Evolutionary conservation across 1,140 invertebrate genomes (phyloP).

Genomic region (Nixonia krombeini): DNA sequence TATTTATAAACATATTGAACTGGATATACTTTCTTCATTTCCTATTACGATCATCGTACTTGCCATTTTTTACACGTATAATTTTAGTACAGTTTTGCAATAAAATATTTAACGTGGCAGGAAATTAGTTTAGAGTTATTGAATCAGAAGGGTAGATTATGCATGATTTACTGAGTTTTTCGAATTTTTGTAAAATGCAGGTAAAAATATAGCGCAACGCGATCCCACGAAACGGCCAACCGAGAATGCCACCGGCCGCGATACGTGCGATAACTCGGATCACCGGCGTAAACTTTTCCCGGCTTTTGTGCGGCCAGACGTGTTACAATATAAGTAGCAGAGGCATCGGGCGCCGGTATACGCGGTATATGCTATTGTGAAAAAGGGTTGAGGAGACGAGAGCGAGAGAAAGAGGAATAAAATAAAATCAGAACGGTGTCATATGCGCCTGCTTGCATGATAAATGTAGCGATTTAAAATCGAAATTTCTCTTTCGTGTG

Average conservation of each 20-base stretch:
- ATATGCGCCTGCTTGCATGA: slow-evolving; percentile 72
- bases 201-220: slow-evolving; percentile 8
- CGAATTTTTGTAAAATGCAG: too few species aligned
- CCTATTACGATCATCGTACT: too few species aligned
- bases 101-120: too few species aligned
- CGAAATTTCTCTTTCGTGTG: slow-evolving; percentile 72
- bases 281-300: slow-evolving; percentile 31
- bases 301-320: slow-evolving; percentile 46
- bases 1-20: too few species aligned
- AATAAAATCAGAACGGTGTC: slow-evolving; percentile 72
- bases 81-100: too few species aligned
- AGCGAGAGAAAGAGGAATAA: slow-evolving; percentile 61
- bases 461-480: slow-evolving; percentile 73
- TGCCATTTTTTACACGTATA: too few species aligned
- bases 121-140: too few species aligned
- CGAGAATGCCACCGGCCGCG: slow-evolving; percentile 22
- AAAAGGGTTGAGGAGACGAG: slow-evolving; percentile 58
- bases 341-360: slow-evolving; percentile 37
- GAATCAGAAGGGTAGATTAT: too few species aligned
- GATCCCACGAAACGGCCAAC: neutral
- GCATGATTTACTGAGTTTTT: too few species aligned
- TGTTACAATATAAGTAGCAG: slow-evolving; percentile 51
- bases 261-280: slow-evolving; percentile 30
- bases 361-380: slow-evolving; percentile 47
- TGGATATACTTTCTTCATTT: too few species aligned